phyloP scores from a whole-genome alignment of 2,888 invertebrate species.

The Dexiosoma caninum region DNA sequence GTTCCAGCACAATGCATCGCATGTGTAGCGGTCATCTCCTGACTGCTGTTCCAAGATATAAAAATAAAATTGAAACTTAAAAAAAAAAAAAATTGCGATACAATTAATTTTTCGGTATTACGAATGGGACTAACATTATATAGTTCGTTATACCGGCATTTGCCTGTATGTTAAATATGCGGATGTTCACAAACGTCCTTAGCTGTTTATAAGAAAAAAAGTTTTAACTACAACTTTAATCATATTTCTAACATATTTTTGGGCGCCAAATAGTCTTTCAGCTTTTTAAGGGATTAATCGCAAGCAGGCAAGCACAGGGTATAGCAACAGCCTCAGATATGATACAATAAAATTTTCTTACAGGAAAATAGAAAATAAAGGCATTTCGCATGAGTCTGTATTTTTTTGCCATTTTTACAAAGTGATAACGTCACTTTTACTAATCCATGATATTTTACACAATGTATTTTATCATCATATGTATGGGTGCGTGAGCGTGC shows the following conservation, averaged over 20 bases:
- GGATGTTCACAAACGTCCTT: neutral
- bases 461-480: slow-evolving; percentile 8
- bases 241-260: slow-evolving; percentile 35
- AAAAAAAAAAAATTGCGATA: too few relatives aligned
- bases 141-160: too few relatives aligned
- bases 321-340: slow-evolving; percentile 34
- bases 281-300: slow-evolving; percentile 56
- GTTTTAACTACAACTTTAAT: neutral
- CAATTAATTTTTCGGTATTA: too few relatives aligned
- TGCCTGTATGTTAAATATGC: neutral
- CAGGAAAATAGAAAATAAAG: slow-evolving; percentile 16
- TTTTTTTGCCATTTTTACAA: slow-evolving; percentile 25
- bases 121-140: too few relatives aligned
- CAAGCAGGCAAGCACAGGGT: neutral
- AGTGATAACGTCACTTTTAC: slow-evolving; percentile 60
- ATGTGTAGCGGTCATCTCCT: too few relatives aligned
- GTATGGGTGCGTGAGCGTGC: neutral
- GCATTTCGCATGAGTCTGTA: slow-evolving; percentile 29
- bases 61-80: too few relatives aligned
- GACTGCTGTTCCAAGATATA: too few relatives aligned
- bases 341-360: slow-evolving; percentile 4
- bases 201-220: neutral
- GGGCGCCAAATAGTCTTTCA: slow-evolving; percentile 58
- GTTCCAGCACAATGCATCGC: too few relatives aligned
- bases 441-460: slow-evolving; percentile 32